These are phyloP conservation scores for Omphaloscelis lunosa DNA, from an alignment of 2,888 invertebrate species.

Conservation along the genomic window DNA sequence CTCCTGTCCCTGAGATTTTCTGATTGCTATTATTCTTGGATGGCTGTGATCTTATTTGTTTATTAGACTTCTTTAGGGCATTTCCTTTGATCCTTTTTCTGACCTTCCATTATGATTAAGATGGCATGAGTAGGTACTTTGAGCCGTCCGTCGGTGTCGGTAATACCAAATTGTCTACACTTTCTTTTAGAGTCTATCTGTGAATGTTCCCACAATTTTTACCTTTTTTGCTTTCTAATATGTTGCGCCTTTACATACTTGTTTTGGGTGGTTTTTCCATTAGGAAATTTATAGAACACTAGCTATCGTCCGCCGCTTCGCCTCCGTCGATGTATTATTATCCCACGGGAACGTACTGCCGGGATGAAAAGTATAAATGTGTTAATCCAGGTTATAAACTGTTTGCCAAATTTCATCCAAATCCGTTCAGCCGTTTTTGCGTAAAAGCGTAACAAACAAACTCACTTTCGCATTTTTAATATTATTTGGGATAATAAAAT, in stretches of 20 bases:
- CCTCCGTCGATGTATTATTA: too few relatives aligned
- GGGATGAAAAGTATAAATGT: too few relatives aligned
- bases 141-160: neutral
- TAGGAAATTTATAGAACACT: neutral
- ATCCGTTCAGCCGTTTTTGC: too few relatives aligned
- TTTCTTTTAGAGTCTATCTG: neutral
- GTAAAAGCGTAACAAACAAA: too few relatives aligned
- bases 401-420: too few relatives aligned
- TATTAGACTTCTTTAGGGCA: conserved; percentile 15
- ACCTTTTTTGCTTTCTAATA: neutral
- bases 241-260: neutral
- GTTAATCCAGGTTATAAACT: too few relatives aligned
- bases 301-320: too few relatives aligned
- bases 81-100: conserved; percentile 33
- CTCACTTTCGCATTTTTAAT: too few relatives aligned
- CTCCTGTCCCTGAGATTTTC: conserved; percentile 19
- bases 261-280: neutral
- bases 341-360: too few relatives aligned
- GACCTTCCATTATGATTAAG: conserved; percentile 25
- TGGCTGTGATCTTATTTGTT: conserved; percentile 26
- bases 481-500: too few relatives aligned
- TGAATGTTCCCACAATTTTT: neutral
- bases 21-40: conserved; percentile 44
- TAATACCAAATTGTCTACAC: neutral
- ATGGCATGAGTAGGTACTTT: neutral